Evolutionary conservation across 1,140 invertebrate species (phyloP).

Genomic region (Pachyrhynchus sulphureomaculatus): DNA sequence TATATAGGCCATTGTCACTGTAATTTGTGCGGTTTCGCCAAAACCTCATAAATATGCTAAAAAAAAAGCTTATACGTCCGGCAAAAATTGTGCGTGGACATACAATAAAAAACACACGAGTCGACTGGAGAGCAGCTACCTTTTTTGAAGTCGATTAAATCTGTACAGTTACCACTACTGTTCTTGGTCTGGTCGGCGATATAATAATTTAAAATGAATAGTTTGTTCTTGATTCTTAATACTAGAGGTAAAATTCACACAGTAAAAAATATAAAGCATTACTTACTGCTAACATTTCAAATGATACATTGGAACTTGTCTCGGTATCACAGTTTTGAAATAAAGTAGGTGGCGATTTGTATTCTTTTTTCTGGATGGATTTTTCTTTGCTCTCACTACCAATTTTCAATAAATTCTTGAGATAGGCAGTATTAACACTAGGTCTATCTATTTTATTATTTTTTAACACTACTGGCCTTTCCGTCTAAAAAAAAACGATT

Average conservation of each 20-base stretch:
- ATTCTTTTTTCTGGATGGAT: background rate
- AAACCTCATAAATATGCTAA: no score
- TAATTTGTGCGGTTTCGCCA: no score
- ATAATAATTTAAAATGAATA: no score
- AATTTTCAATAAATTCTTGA: slow-evolving; percentile 40
- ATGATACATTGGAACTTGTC: slow-evolving; percentile 16
- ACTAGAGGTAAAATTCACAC: no score
- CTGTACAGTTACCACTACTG: no score
- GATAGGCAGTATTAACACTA: slow-evolving; percentile 30
- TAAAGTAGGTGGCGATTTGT: background rate
- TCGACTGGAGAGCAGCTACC: slow-evolving; percentile 37
- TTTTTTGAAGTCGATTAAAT: slow-evolving; percentile 3
- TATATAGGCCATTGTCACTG: no score
- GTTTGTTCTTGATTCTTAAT: no score
- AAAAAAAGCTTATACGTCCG: no score
- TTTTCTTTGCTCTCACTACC: slow-evolving; percentile 2
- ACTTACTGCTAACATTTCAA: slow-evolving; percentile 43
- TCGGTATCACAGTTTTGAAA: background rate
- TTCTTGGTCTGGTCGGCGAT: no score
- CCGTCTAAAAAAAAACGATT: background rate
- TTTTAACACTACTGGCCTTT: background rate
- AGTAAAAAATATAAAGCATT: no score
- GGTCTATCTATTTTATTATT: background rate
- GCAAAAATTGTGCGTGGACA: no score
- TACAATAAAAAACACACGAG: no score